Evolutionary conservation across 1,140 invertebrate genomes (phyloP).

Genomic region (Macrosteles quadrilineatus): DNA sequence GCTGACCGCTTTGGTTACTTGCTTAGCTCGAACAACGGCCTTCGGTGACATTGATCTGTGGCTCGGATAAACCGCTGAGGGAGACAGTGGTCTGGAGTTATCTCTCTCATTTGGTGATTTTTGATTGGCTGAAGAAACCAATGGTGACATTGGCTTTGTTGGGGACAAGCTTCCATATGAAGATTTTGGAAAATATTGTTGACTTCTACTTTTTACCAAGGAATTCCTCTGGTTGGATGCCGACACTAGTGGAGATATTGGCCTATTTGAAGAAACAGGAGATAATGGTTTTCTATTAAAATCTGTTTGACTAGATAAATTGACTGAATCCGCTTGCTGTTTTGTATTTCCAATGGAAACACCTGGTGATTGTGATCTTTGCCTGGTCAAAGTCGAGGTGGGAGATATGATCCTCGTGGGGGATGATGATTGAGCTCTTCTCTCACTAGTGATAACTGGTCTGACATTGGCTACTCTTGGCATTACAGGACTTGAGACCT

Average conservation of each 20-base stretch:
- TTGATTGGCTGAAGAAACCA: constrained; percentile 32
- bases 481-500: constrained; percentile 40
- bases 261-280: constrained; percentile 26
- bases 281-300: constrained; percentile 17
- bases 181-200: constrained; percentile 33
- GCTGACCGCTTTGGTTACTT: constrained; percentile 31
- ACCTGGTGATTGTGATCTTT: constrained; percentile 6
- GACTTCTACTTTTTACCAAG: constrained; percentile 27
- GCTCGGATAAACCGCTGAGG: constrained; percentile 30
- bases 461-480: constrained; percentile 41
- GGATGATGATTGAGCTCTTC: constrained; percentile 11
- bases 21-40: constrained; percentile 39
- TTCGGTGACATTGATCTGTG: constrained; percentile 37
- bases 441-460: constrained; percentile 38
- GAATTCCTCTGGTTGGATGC: constrained; percentile 24
- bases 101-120: constrained; percentile 12
- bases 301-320: constrained; percentile 10
- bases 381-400: not conserved
- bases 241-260: constrained; percentile 31
- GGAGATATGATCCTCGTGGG: constrained; percentile 27
- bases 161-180: constrained; percentile 12
- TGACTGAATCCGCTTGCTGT: constrained; percentile 5
- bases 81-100: constrained; percentile 25
- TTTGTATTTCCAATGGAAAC: constrained; percentile 11
- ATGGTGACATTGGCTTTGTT: constrained; percentile 35